Base-by-base conservation (phyloP, 2,888 invertebrate genomes). In the Periphyllus acericola region DNA sequence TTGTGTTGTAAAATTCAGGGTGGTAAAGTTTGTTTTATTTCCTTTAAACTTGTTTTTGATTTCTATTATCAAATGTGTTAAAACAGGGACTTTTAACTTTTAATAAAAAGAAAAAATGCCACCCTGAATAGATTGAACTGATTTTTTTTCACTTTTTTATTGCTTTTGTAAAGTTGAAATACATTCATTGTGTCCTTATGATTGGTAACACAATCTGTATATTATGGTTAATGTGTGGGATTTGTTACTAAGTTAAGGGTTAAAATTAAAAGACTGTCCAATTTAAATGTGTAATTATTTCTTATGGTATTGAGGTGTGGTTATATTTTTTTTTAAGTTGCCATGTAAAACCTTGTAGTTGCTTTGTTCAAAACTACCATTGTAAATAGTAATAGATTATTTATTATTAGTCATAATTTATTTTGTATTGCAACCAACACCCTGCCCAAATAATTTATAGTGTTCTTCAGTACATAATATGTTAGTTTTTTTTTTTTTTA, bases 181-280 rank as follows among this genome's bases (percentile, higher is more conserved):
- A 55, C 29, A 40, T 55, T 52, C 11, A 68, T 46, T 84, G 46
- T 76, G n/a, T 84, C 14, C 29, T 84, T 78, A 46, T 32, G 17
- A 46, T 34, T 36, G 40, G 79, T 72, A 72, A 36, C 68, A 79
- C 14, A 32, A 72, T 55, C 55, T 72, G 71, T 86, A 55, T 29
- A 55, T 46, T 66, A 40, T 25, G 11, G 29, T 34, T 21, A 32
- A 80, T 72, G 17, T 74, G 40, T 74, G 40, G 36, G 72, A 72
- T 55, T 71, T 81, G 74, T 80, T 40, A 81, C 74, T 81, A 81
- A 32, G 80, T 74, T 87, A 80, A 87, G 80, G 80, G 81, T 87
- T 74, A 80, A 74, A 78, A 81, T 74, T 66, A 87, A 79, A 87
- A 87, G 87, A 87, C 87, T 87, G 87, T 87, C 14, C 21, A 72